phyloP scores from a whole-genome alignment of 2,888 invertebrate species.

The Drosophila prolongata region DNA sequence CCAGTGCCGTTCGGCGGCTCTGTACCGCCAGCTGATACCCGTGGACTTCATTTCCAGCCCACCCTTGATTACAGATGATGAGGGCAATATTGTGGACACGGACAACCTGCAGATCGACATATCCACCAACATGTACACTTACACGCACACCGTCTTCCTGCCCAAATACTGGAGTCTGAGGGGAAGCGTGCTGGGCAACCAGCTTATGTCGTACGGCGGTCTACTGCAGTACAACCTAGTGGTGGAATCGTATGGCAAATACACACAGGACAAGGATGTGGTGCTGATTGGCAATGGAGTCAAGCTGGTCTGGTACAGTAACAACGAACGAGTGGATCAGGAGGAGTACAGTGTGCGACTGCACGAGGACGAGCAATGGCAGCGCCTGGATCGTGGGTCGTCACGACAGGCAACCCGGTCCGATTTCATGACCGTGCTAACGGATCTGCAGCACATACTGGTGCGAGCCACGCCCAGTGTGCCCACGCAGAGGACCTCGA shows the following conservation, averaged over 20 bases:
- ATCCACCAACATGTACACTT: constrained; percentile 87
- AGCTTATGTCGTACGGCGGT: constrained; percentile 95
- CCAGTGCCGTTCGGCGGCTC: constrained; percentile 86
- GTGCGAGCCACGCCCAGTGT: constrained; percentile 91
- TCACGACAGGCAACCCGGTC: constrained; percentile 88
- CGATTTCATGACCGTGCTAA: constrained; percentile 93
- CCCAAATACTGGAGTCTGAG: constrained; percentile 92
- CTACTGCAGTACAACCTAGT: constrained; percentile 90
- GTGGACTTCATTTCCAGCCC: constrained; percentile 87
- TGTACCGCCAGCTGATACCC: constrained; percentile 88
- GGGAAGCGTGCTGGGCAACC: constrained; percentile 88
- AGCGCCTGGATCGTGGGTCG: constrained; percentile 85
- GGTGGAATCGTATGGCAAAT: constrained; percentile 87
- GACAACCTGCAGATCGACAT: constrained; percentile 85
- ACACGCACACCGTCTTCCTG: constrained; percentile 85
- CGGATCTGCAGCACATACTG: constrained; percentile 92
- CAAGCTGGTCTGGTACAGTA: constrained; percentile 89
- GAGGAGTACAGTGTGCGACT: constrained; percentile 86
- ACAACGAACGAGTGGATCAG: constrained; percentile 56
- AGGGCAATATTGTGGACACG: constrained; percentile 69
- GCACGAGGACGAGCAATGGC: constrained; percentile 90
- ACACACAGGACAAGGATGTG: constrained; percentile 90
- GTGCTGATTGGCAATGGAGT: constrained; percentile 92
- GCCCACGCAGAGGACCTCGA: constrained; percentile 85
- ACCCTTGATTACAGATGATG: constrained; percentile 87